Evolutionary conservation across 2,797 vertebrate genomes (phyloP), one percentile per base, ranked within the genome.

Genomic region (Phalloptychus januarius): DNA sequence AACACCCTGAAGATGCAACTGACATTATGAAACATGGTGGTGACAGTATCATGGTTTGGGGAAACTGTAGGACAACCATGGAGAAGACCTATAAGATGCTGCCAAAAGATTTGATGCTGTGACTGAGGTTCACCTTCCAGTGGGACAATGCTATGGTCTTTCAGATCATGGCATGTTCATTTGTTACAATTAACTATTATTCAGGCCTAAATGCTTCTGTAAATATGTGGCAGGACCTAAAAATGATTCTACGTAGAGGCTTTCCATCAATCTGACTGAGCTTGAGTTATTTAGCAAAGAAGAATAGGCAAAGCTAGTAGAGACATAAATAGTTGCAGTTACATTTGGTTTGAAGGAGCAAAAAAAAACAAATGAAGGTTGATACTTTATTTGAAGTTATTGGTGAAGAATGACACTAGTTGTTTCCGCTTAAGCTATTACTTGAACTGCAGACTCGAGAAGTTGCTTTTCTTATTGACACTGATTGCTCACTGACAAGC

Each of bases 391-490:
- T n/a, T 40, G 1, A n/a, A 25, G 38, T 25, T 40, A 40, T 25
- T 44, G 40, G 40, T 70, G 25, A n/a, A 70, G 5, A 44, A n/a
- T 70, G 65, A 69, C 38, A n/a, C 23, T 44, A 7, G 67, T 16
- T 50, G 20, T 25, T 23, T 1, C 11, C 1, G 3, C 12, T 70
- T 45, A 16, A 45, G 38, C 65, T 15, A 42, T 15, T 13, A 40
- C n/a, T 40, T 20, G 42, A 15, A 38, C 40, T 71, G 44, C 74
- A 52, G 74, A 83, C 40, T 56, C 48, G 8, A 48, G 65, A 38
- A 52, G 63, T 46, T 86, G 74, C 87, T 90, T 83, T 74, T 84
- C 45, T 80, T 77, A 71, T 77, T 80, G 75, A 74, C 56, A 28
- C 45, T 82, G 77, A 82, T 78, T 88, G 79, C 84, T 87, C 78